phyloP scores from a whole-genome alignment of 2,113 vertebrate genomes.

The Xenopus borealis region DNA sequence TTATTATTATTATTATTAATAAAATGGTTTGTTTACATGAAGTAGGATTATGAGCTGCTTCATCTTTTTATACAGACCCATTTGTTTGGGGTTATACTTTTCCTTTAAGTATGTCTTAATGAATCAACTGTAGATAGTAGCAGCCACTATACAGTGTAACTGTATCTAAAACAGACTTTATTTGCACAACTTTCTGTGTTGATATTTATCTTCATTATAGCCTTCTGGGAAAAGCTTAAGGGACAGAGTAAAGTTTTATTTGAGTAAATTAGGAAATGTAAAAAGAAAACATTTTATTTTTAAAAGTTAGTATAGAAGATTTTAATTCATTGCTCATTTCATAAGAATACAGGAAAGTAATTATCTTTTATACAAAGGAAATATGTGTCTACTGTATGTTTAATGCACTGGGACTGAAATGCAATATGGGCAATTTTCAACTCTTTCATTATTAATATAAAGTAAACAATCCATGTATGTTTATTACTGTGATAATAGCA shows the following conservation, averaged over 20 bases:
- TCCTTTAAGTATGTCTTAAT: too few species aligned
- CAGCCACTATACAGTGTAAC: neutral
- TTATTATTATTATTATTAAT: too few species aligned
- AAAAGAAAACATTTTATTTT: neutral
- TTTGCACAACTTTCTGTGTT: slow-evolving; percentile 4
- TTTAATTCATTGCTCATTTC: neutral
- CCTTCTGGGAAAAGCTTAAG: neutral
- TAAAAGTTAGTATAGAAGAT: neutral
- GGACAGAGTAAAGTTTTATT: neutral
- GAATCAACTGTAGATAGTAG: neutral
- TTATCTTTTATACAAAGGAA: neutral
- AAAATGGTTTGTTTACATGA: too few species aligned
- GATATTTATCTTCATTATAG: slow-evolving; percentile 16
- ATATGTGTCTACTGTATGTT: too few species aligned
- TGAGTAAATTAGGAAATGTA: slow-evolving; percentile 4
- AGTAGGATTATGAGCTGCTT: too few species aligned
- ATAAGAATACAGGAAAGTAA: neutral
- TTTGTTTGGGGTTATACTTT: too few species aligned
- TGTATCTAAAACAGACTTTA: slow-evolving; percentile 20
- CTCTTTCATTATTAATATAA: too few species aligned
- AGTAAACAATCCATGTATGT: too few species aligned
- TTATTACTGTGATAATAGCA: too few species aligned
- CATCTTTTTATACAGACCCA: too few species aligned
- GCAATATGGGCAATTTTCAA: too few species aligned
- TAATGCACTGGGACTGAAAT: too few species aligned